Evolutionary conservation across 2,888 invertebrate species (phyloP), one percentile per base, ranked within the genome.

Genomic region (Omphaloscelis lunosa): DNA sequence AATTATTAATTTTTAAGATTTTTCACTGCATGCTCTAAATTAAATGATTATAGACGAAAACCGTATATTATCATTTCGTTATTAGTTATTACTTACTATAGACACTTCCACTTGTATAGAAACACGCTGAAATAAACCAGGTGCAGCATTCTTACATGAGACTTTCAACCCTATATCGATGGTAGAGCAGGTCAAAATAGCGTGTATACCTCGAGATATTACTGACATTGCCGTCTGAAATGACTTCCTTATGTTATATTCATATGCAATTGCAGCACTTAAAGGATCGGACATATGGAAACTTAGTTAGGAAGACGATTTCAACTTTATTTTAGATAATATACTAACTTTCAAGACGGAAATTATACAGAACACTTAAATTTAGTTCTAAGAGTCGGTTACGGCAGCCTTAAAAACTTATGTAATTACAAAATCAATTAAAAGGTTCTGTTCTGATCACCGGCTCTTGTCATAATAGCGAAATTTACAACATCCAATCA

Each of bases 401-500:
- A 29, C 17, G 27, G 56, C 48, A 58, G 63, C 48, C 56, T 82
- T 78, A 77, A 74, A 34, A 74, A 34, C 69, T 75, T 69, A 67
- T 79, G 58, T 82, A 73, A 83, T 86, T 84, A 85, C 59, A 58
- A 75, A 79, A 77, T 76, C 73, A 80, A 86, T 85, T 81, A 89
- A 85, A 84, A 89, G 75, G 68, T 83, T 81, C 75, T 77, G 72
- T 85, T 86, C 56, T 75, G 82, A 83, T 80, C 82, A 85, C 79
- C 79, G 29, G 70, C 67, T 89, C 79, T 76, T 80, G 87, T 78
- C 72, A 84, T 89, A 81, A 89, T 85, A 81, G 83, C 87, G 79
- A 87, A 88, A 86, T 90, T 89, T 86, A 87, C 82, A 87, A 87
- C 87, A 87, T 86, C 87, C 86, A 89, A 89, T 89, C 88, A 90